phyloP scores from a whole-genome alignment of 30 jellyfish, hydroid and myxozoan genomes.

The Chrysaora quinquecirrha region DNA sequence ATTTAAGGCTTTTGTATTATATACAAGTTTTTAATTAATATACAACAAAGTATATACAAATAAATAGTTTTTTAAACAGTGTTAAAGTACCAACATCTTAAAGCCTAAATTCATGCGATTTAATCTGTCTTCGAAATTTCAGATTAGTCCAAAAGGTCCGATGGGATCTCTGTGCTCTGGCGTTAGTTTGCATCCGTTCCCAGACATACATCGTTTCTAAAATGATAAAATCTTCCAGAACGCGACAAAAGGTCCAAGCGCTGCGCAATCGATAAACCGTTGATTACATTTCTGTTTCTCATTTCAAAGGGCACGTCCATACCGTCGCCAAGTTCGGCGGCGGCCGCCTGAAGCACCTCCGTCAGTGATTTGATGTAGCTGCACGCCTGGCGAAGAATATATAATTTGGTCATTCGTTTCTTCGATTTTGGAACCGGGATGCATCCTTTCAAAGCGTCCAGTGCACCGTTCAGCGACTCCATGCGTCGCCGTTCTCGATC shows the following conservation, averaged over 20 bases:
- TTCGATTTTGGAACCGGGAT: constrained; percentile 74
- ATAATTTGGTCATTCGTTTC: constrained; percentile 83
- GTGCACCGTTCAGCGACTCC: constrained; percentile 92
- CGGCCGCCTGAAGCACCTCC: constrained; percentile 63
- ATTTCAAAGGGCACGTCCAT: background rate
- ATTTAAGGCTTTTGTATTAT: too few relatives aligned
- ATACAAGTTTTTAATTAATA: too few relatives aligned
- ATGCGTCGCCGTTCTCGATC: constrained; percentile 93
- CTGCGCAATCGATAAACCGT: constrained; percentile 69
- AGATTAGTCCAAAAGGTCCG: too few relatives aligned
- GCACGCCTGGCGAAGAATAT: constrained; percentile 81
- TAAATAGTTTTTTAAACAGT: too few relatives aligned
- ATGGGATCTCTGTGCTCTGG: too few relatives aligned
- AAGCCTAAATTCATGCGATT: too few relatives aligned
- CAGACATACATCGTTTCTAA: background rate
- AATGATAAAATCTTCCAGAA: constrained; percentile 27
- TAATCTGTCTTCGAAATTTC: too few relatives aligned
- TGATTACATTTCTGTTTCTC: constrained; percentile 34
- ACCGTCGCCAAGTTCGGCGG: constrained; percentile 1
- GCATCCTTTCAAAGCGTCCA: constrained; percentile 85
- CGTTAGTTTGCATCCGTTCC: too few relatives aligned
- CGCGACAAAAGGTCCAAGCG: constrained; percentile 51
- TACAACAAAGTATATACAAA: too few relatives aligned
- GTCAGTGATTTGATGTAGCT: constrained; percentile 75
- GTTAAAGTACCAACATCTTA: too few relatives aligned